A percentile compares a stretch with the other conserved stretches of the same genome.
These are phyloP conservation scores for Glossophaga mutica DNA, from an alignment of 2,797 vertebrate genomes.

Conservation along the genomic window DNA sequence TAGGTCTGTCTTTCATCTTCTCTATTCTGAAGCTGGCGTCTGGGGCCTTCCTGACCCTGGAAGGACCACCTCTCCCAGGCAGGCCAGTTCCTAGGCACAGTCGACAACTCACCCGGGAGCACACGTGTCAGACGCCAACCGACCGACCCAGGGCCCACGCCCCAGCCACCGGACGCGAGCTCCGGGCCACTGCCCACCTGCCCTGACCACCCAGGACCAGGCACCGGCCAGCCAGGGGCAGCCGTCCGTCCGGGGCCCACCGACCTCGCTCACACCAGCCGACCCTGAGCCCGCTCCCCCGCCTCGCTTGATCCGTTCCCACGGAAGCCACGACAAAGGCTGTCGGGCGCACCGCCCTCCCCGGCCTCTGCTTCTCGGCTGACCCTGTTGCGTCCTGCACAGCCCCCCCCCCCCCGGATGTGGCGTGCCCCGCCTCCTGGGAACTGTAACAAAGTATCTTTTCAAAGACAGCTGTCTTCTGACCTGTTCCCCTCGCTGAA, in stretches of 20 bases:
- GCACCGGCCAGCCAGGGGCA: not conserved
- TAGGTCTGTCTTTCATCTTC: not conserved
- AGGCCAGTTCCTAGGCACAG: not conserved
- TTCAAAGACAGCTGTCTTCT: not conserved
- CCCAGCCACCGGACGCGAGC: not conserved
- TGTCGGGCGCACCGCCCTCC: not conserved
- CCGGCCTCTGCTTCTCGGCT: not conserved
- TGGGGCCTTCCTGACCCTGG: not conserved
- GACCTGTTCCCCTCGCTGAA: not conserved
- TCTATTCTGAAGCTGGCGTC: not conserved
- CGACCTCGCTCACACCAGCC: no score
- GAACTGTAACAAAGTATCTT: not conserved
- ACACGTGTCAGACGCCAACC: not conserved
- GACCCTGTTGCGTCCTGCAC: accelerated
- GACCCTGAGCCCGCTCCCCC: no score
- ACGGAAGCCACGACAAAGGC: not conserved
- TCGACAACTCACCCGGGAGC: not conserved
- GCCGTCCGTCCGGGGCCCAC: no score
- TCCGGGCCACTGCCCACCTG: not conserved
- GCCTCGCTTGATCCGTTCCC: not conserved
- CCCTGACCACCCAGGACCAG: not conserved
- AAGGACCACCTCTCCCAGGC: not conserved
- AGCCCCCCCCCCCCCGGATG: accelerated
- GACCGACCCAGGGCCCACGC: not conserved
- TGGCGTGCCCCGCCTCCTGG: no score